Conservation (phyloP, 2,113 vertebrate species). For the Hippopotamus amphibius region DNA sequence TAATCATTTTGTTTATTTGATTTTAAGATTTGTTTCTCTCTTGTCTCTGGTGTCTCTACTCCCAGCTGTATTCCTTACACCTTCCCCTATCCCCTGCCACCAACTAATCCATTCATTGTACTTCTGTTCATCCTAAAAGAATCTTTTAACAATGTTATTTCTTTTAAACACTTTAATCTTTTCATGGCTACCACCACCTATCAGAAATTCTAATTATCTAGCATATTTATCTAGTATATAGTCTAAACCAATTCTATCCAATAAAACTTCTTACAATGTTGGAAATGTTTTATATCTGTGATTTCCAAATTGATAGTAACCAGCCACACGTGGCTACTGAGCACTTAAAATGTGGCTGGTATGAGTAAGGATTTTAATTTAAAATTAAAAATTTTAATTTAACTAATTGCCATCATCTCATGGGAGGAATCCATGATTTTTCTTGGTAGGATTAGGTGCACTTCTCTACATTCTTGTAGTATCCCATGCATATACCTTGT, state of each 20-base stretch:
- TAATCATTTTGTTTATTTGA: neutral
- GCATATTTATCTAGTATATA: neutral
- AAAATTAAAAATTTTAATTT: neutral
- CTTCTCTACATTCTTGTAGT: neutral
- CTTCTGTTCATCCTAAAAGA: neutral
- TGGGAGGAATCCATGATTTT: neutral
- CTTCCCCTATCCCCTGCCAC: neutral
- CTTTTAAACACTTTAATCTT: slow-evolving; percentile 16
- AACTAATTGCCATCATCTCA: neutral
- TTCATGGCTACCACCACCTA: neutral
- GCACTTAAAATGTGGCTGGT: neutral
- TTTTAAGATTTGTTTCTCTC: neutral
- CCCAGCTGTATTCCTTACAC: neutral
- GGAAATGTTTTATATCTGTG: neutral
- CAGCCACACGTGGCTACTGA: neutral
- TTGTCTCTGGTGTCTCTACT: neutral
- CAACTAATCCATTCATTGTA: neutral
- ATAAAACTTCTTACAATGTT: neutral
- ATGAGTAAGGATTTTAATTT: neutral
- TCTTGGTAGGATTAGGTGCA: neutral
- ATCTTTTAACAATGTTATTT: neutral
- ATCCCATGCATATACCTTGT: neutral
- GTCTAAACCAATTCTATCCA: neutral
- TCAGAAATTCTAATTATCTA: neutral
- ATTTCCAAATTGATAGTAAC: neutral